Conservation (phyloP, 2,888 invertebrate species). For the Stenodera caucasica region DNA sequence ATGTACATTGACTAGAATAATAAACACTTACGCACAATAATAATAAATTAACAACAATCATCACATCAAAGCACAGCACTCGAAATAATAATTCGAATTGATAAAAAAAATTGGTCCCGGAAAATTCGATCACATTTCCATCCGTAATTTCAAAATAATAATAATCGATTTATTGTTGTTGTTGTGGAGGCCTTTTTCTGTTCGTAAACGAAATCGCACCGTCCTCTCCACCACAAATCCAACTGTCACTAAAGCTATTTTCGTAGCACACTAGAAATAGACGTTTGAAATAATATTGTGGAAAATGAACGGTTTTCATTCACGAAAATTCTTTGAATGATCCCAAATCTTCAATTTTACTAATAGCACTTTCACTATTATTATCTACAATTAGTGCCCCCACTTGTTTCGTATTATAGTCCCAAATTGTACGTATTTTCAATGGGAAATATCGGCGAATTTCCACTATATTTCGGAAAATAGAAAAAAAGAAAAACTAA, state of each 20-base stretch:
- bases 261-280: conserved; percentile 28
- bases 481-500: neutral
- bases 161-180: too few species aligned
- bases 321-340: neutral
- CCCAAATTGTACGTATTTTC: too few species aligned
- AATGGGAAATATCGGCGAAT: too few species aligned
- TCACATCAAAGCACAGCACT: conserved; percentile 18
- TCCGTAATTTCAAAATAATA: too few species aligned
- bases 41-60: conserved; percentile 23
- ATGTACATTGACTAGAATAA: conserved; percentile 60
- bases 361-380: neutral
- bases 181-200: neutral
- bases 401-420: too few species aligned
- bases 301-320: conserved; percentile 20
- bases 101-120: neutral
- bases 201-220: conserved; percentile 2
- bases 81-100: neutral
- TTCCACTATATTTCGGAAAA: too few species aligned
- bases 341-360: neutral
- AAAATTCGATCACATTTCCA: too few species aligned
- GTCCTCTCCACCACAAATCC: neutral
- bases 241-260: conserved; percentile 25
- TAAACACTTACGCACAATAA: conserved; percentile 34
- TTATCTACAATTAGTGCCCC: neutral
- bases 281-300: conserved; percentile 23